A percentile compares a stretch with the other conserved stretches of the same genome.
Evolutionary conservation across 2,797 vertebrate species (phyloP).

Genomic region (Otus scops): DNA sequence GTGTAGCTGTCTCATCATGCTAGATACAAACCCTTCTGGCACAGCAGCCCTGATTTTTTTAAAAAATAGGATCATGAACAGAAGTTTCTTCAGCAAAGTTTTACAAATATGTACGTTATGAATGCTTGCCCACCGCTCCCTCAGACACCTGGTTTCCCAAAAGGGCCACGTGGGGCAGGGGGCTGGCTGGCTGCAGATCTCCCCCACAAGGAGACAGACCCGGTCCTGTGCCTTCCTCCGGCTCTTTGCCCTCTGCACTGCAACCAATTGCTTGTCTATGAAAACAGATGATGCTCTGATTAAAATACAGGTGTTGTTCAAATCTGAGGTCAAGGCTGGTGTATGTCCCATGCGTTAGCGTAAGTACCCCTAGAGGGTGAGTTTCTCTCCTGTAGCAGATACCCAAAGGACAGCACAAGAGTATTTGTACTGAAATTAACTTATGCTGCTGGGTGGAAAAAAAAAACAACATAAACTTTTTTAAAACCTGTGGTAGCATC

Average conservation of each 20-base stretch:
- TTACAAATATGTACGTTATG: background rate
- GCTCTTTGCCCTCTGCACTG: background rate
- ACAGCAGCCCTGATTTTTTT: background rate
- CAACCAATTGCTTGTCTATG: background rate
- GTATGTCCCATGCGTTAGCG: background rate
- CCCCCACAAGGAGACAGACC: background rate
- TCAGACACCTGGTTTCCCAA: background rate
- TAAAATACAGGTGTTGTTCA: background rate
- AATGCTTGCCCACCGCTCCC: background rate
- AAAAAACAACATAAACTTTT: background rate
- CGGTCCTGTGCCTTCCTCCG: background rate
- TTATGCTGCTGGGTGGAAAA: background rate
- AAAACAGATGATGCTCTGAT: background rate
- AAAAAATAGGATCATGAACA: background rate
- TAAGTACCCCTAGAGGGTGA: background rate
- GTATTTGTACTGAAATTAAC: background rate
- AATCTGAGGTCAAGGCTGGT: background rate
- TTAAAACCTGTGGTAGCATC: background rate
- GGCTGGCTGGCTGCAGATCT: background rate
- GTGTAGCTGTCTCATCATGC: accelerated
- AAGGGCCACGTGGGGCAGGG: accelerated
- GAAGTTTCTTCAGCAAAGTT: background rate
- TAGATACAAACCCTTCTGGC: background rate
- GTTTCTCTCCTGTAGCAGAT: background rate
- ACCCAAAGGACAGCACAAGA: background rate